Evolutionary conservation across 2,113 vertebrate species (phyloP).

Genomic region (Myiopsitta monachus): DNA sequence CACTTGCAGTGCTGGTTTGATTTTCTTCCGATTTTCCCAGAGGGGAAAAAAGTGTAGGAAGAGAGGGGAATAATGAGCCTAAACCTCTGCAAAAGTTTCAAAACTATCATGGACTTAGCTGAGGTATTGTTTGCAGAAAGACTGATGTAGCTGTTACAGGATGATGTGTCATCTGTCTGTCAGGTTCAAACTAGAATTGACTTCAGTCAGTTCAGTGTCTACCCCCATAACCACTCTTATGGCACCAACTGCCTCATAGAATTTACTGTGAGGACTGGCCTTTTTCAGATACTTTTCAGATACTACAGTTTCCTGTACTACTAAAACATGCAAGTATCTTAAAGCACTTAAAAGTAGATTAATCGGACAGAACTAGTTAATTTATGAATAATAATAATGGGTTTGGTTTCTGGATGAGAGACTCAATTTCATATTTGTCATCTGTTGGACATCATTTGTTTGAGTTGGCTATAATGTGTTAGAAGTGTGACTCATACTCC

Average conservation of each 20-base stretch:
- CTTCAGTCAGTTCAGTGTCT: neutral
- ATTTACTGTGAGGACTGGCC: neutral
- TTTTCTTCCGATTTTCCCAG: neutral
- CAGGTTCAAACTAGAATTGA: neutral
- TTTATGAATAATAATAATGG: conserved; percentile 52
- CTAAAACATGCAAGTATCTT: neutral
- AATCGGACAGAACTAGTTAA: neutral
- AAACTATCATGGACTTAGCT: neutral
- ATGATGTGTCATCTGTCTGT: neutral
- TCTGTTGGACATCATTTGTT: conserved; percentile 42
- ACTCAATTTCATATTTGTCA: conserved; percentile 44
- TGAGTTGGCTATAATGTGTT: conserved; percentile 35
- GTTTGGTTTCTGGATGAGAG: conserved; percentile 21
- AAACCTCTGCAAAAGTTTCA: neutral
- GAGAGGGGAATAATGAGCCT: neutral
- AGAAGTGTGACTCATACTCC: conserved; percentile 58
- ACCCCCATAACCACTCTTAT: neutral
- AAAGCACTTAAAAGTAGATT: conserved; percentile 15
- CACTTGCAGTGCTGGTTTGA: neutral
- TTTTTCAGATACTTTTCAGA: neutral
- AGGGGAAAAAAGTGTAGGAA: neutral
- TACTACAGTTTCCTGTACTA: neutral
- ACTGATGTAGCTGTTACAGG: neutral
- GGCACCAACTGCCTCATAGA: neutral
- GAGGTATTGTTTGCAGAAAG: neutral